Base-by-base conservation (phyloP, 2,888 invertebrate genomes). In the Chrysodeixis includens region DNA sequence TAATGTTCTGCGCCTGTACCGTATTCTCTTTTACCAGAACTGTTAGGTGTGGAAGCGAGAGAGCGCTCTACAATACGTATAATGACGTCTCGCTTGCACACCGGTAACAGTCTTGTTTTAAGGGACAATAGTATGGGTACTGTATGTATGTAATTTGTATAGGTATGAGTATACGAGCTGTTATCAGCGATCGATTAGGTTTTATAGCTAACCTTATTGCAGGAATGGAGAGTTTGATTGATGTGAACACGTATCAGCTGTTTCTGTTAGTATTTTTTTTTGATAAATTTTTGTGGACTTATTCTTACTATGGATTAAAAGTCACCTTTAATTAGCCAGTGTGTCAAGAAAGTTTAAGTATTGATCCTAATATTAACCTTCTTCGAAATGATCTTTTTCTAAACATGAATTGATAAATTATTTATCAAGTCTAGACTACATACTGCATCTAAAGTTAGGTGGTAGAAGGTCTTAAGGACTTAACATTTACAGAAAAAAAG, bases 161-260 rank as follows among this genome's bases (percentile, higher is more conserved):
- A 40, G 40, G 40, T 40, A 40, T n/a, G 40, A 49, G 46, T n/a
- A 2, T 64, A 67, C 59, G 66, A 67, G 61, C 63, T 65, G 68
- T 70, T 69, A 80, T 64, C 74, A 49, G 7, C 70, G 70, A 80
- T 80, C 81, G 78, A 78, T 80, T 78, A 73, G 46, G 51, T 70
- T 80, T 80, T 78, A 70, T 66, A 54, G 59, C 59, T 26, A 44
- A 61, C 26, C 70, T 80, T 80, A 80, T 68, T 49, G 62, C 62
- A 20, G 30, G 35, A 58, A 40, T 78, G 30, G 55, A 54, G 59
- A 57, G 55, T 66, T 53, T 78, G 81, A 78, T 78, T 78, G 63
- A 78, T 78, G 62, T 80, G 70, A 61, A 77, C 67, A 56, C 5
- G 64, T 79, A 54, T 64, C n/a, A 40, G n/a, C 40, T 40, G 40